phyloP scores from a whole-genome alignment of 1,140 invertebrate genomes.

The Brachionus plicatilis region DNA sequence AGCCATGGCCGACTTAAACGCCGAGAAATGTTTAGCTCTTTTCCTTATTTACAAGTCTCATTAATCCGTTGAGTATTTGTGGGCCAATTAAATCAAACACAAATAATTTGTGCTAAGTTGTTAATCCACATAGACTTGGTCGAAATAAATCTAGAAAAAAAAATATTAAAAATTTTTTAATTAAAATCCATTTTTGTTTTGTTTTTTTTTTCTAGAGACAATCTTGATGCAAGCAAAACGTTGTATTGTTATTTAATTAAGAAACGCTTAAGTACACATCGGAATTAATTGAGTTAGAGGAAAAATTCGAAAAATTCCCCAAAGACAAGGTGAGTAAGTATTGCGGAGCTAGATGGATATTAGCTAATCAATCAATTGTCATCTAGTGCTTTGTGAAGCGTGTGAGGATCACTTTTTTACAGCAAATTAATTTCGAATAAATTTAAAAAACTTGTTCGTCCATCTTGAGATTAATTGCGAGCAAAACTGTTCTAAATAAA shows the following conservation, averaged over 20 bases:
- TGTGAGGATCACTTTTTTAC: background rate
- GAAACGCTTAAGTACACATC: conserved; percentile 11
- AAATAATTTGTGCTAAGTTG: background rate
- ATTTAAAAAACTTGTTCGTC: background rate
- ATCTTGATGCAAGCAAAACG: background rate
- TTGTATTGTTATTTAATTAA: conserved; percentile 24
- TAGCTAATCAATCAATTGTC: conserved; percentile 28
- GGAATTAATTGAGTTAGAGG: background rate
- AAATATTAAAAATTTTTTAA: background rate
- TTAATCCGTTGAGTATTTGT: background rate
- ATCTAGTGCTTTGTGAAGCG: background rate
- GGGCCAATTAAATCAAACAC: background rate
- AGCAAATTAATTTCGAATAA: conserved; percentile 3
- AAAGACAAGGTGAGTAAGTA: background rate
- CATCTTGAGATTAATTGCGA: conserved; percentile 12
- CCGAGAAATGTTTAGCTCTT: background rate
- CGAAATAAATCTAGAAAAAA: background rate
- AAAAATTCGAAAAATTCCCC: background rate
- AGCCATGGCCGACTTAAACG: background rate
- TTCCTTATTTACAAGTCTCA: background rate
- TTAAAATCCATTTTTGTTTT: background rate
- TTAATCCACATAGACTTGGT: background rate
- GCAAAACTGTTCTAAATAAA: background rate
- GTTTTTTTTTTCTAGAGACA: background rate
- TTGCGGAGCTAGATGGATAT: background rate